A percentile compares a stretch with the other conserved stretches of the same genome.
Conservation (phyloP, 2,797 vertebrate genomes). For the Danionella dracula region DNA sequence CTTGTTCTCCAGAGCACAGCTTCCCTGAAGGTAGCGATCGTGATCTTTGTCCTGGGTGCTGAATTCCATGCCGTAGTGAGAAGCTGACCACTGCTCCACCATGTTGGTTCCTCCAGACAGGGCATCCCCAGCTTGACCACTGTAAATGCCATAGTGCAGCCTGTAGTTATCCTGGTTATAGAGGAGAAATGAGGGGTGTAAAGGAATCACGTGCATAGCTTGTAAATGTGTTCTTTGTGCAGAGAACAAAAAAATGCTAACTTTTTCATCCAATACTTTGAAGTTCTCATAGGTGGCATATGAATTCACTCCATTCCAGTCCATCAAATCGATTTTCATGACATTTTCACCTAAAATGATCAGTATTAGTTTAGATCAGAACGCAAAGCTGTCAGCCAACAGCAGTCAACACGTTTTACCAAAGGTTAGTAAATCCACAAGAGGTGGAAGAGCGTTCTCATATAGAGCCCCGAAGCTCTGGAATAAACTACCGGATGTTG, state of each 20-base stretch:
- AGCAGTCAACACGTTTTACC: slow-evolving; percentile 55
- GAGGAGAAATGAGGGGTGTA: too few relatives aligned
- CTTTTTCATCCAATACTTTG: slow-evolving; percentile 73
- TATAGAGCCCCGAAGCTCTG: too few relatives aligned
- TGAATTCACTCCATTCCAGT: slow-evolving; percentile 77
- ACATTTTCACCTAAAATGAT: slow-evolving; percentile 67
- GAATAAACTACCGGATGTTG: too few relatives aligned
- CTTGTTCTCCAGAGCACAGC: slow-evolving; percentile 78
- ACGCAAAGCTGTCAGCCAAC: neutral
- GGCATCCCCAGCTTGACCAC: slow-evolving; percentile 80
- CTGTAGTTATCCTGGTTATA: slow-evolving; percentile 77
- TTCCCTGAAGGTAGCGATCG: slow-evolving; percentile 79
- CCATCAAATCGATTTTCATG: slow-evolving; percentile 84
- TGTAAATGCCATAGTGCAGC: slow-evolving; percentile 76
- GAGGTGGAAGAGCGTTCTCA: too few relatives aligned
- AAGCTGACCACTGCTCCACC: slow-evolving; percentile 82
- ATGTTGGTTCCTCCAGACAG: slow-evolving; percentile 74
- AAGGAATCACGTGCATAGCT: too few relatives aligned
- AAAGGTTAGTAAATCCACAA: too few relatives aligned
- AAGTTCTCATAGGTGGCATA: slow-evolving; percentile 81
- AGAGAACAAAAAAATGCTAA: slow-evolving; percentile 41
- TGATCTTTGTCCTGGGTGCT: slow-evolving; percentile 85
- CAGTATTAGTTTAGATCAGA: neutral
- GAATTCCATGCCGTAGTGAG: slow-evolving; percentile 82
- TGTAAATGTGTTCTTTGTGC: neutral